phyloP scores from a whole-genome alignment of 2,113 vertebrate genomes.

The Galbula dea region DNA sequence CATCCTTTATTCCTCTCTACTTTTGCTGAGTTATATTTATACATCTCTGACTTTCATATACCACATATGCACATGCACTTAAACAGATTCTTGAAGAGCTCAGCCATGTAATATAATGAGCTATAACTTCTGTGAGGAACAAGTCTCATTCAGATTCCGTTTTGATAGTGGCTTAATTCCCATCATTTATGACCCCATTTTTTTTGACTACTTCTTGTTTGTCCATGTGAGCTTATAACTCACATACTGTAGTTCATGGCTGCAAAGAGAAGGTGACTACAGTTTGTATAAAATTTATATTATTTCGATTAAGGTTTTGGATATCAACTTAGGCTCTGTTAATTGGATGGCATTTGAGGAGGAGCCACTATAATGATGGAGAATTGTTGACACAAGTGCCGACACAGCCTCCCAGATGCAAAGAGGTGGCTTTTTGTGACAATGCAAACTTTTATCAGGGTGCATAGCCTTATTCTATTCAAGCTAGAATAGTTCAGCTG shows the following conservation, averaged over 20 bases:
- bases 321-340: not conserved
- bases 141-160: not conserved
- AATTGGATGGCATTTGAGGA: not conserved
- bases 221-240: not conserved
- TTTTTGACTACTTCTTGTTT: not conserved
- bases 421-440: not conserved
- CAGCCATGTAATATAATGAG: not conserved
- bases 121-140: not conserved
- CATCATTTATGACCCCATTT: not conserved
- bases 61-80: not conserved
- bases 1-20: not conserved
- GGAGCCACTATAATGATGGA: not conserved
- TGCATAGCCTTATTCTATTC: not conserved
- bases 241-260: not conserved
- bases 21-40: not conserved
- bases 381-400: not conserved
- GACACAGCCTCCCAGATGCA: not conserved
- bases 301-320: not conserved
- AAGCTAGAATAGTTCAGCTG: not conserved
- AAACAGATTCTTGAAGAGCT: not conserved
- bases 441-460: not conserved
- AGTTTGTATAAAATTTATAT: not conserved
- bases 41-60: not conserved
- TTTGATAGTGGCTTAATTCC: not conserved
- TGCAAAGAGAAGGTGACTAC: not conserved